These are phyloP conservation scores for Centroberyx gerrardi DNA, from an alignment of 2,797 vertebrate species.

Conservation along the genomic window DNA sequence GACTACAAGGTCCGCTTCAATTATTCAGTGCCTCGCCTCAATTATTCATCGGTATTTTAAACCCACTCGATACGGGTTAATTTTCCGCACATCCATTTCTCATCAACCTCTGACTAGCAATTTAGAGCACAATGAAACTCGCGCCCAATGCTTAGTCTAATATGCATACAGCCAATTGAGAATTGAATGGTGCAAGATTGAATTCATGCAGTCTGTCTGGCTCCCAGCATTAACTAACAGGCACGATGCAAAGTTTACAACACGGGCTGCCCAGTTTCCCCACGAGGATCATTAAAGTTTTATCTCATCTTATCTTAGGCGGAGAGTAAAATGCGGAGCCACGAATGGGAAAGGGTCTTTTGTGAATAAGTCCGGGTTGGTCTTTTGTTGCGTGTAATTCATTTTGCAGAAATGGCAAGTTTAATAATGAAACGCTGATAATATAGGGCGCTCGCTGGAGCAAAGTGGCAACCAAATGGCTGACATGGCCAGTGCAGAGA, in stretches of 20 bases:
- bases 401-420: constrained; percentile 5
- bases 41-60: constrained; percentile 74
- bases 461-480: background rate
- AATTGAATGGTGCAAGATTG: background rate
- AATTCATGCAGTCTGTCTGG: constrained; percentile 18
- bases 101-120: constrained; percentile 23
- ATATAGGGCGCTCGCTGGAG: too few species aligned
- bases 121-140: constrained; percentile 26
- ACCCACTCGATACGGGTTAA: constrained; percentile 47
- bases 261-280: constrained; percentile 8
- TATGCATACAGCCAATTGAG: constrained; percentile 8
- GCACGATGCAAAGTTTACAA: constrained; percentile 33
- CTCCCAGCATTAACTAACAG: constrained; percentile 1
- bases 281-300: constrained; percentile 14
- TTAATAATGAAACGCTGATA: constrained; percentile 10
- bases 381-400: background rate
- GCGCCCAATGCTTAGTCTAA: constrained; percentile 10
- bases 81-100: constrained; percentile 39
- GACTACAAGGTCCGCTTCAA: constrained; percentile 65
- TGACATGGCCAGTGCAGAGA: background rate
- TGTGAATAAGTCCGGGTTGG: background rate
- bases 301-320: constrained; percentile 12
- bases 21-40: constrained; percentile 64
- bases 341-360: background rate
- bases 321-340: constrained; percentile 5